Conservation (phyloP, 2,888 invertebrate genomes). For the Pterostichus madidus region DNA sequence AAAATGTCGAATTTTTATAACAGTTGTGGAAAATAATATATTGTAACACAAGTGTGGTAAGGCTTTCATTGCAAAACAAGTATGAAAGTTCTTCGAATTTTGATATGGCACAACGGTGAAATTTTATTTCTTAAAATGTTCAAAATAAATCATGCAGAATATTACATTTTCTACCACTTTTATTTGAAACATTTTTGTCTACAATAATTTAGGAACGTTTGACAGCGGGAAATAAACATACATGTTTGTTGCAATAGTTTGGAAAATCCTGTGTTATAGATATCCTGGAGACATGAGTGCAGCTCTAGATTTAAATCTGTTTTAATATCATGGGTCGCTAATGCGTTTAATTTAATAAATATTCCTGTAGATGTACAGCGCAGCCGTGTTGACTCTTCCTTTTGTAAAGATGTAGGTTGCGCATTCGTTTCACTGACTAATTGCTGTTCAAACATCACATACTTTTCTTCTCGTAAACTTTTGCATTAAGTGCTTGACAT, state of each 20-base stretch:
- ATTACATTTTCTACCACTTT: too few species aligned
- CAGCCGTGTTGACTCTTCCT: constrained; percentile 36
- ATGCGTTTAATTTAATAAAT: constrained; percentile 38
- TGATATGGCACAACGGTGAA: too few species aligned
- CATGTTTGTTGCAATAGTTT: neutral
- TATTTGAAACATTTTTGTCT: too few species aligned
- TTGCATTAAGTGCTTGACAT: constrained; percentile 46
- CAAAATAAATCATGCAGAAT: too few species aligned
- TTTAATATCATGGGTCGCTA: constrained; percentile 19
- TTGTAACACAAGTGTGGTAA: too few species aligned
- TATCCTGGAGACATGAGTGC: neutral
- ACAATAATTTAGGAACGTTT: too few species aligned
- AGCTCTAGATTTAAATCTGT: constrained; percentile 13
- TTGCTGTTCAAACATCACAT: constrained; percentile 31
- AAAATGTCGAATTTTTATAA: too few species aligned
- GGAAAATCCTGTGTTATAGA: too few species aligned
- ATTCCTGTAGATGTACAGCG: constrained; percentile 18
- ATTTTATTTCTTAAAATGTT: too few species aligned
- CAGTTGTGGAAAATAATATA: too few species aligned
- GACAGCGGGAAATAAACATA: neutral
- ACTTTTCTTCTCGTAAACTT: constrained; percentile 42
- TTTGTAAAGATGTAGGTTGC: constrained; percentile 42
- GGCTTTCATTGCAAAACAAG: too few species aligned
- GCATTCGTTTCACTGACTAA: constrained; percentile 46
- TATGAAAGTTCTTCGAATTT: too few species aligned